Percentiles rank a stretch among this genome's conserved stretches.
These are phyloP conservation scores for Aythya baeri DNA, from an alignment of 2,113 vertebrate species.

Conservation along the genomic window DNA sequence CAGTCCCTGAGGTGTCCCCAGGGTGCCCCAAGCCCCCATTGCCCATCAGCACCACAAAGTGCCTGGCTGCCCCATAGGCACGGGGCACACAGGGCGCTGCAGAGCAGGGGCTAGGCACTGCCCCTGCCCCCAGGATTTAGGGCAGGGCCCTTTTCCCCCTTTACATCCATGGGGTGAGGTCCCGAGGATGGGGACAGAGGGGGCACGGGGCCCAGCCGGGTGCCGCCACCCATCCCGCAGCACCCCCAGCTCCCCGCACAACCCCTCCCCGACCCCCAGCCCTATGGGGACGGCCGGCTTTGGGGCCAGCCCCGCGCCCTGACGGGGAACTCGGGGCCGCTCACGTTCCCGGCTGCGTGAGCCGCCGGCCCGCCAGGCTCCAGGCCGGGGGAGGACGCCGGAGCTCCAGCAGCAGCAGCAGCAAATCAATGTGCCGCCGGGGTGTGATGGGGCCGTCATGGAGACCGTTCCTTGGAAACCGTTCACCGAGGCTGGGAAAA, in stretches of 20 bases:
- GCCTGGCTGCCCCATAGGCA: background rate
- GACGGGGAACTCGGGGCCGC: background rate
- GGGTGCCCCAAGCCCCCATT: background rate
- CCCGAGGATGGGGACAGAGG: background rate
- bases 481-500: constrained; percentile 65
- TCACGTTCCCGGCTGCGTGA: constrained; percentile 34
- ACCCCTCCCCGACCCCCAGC: background rate
- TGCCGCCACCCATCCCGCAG: background rate
- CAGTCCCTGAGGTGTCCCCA: background rate
- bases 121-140: background rate
- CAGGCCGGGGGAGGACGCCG: constrained; percentile 8
- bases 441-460: constrained; percentile 75
- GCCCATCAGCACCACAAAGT: rapidly evolving
- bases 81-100: background rate
- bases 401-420: constrained; percentile 54
- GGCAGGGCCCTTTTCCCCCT: background rate
- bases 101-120: background rate
- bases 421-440: constrained; percentile 69
- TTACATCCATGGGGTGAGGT: background rate
- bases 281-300: background rate
- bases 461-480: constrained; percentile 79
- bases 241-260: rapidly evolving
- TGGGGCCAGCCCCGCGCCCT: background rate
- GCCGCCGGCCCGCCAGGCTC: constrained; percentile 20
- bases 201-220: background rate